Evolutionary conservation across 2,888 invertebrate genomes (phyloP), one percentile per base, ranked within the genome.

Genomic region (Timema cristinae): DNA sequence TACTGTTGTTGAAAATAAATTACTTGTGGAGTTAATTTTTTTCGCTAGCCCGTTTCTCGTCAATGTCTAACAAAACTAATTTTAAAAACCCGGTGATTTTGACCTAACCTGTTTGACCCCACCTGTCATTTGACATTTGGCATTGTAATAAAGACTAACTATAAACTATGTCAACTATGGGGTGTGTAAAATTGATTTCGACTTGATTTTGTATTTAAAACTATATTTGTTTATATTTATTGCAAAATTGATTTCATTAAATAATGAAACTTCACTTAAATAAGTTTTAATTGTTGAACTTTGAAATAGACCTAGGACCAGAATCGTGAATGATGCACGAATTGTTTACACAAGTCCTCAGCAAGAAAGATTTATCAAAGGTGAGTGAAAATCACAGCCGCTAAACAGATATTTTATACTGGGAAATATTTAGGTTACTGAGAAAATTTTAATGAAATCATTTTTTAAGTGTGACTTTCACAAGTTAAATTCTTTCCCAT

Each of bases 261-360:
- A 63, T 10, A 63, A 63, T 32, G 5, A 63, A 47, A 63, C n/a
- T 47, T 15, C 7, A 63, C 16, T 13, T 63, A 47, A 47, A 63
- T 10, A 63, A 59, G 32, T 15, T 8, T 59, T 13, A 54, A 13
- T 54, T 54, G 11, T 54, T 11, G 11, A 11, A 54, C 54, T 54
- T 54, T 54, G 54, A 11, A 54, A 54, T n/a, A 54, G n/a, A 54
- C 11, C 4, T 32, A 32, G 32, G 32, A 56, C 6, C n/a, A 48
- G 7, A 49, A n/a, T 66, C 50, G 7, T 49, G 50, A 68, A 90
- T 84, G 81, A 95, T 95, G 95, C 95, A 95, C 84, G 94, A 94
- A 83, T 86, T 97, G 80, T 91, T 97, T 81, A 91, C 92, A 80
- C 92, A 94, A 85, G 95, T 97, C 76, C 86, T 97, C 76, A 92